These are phyloP conservation scores for Ectemnius lituratus DNA, from an alignment of 2,888 invertebrate species.

Conservation along the genomic window DNA sequence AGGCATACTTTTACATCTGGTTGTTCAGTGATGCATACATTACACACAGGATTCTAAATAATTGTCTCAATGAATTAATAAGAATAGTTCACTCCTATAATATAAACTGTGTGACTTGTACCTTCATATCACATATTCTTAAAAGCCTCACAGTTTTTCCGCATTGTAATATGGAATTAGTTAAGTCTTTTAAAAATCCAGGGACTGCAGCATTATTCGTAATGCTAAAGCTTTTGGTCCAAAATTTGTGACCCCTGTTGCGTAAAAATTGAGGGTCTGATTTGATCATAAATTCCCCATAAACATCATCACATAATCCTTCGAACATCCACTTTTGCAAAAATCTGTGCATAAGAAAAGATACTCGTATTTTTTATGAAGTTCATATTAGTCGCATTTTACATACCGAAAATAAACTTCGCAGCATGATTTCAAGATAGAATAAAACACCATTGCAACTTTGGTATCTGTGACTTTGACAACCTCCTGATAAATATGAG, in stretches of 20 bases:
- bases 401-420: slow-evolving; percentile 82
- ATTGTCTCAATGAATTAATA: neutral
- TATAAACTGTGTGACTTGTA: slow-evolving; percentile 72
- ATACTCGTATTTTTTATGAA: neutral
- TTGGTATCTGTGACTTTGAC: slow-evolving; percentile 80
- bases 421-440: slow-evolving; percentile 80
- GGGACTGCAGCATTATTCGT: slow-evolving; percentile 80
- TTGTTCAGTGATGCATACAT: slow-evolving; percentile 79
- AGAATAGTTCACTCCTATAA: neutral
- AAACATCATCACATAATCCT: slow-evolving; percentile 88
- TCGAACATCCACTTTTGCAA: slow-evolving; percentile 92
- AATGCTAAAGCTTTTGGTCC: slow-evolving; percentile 83
- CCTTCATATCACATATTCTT: slow-evolving; percentile 85
- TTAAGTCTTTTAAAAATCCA: slow-evolving; percentile 83
- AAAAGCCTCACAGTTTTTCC: slow-evolving; percentile 87
- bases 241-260: slow-evolving; percentile 83
- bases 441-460: slow-evolving; percentile 81
- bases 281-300: slow-evolving; percentile 91
- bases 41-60: slow-evolving; percentile 79
- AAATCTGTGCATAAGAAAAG: slow-evolving; percentile 78
- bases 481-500: slow-evolving; percentile 83
- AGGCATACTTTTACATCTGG: slow-evolving; percentile 80
- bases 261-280: slow-evolving; percentile 83
- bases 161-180: slow-evolving; percentile 84
- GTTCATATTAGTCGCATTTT: neutral